These are phyloP conservation scores for Caenorhabditis elegans DNA, from an alignment of 1,140 invertebrate species.

Conservation along the genomic window DNA sequence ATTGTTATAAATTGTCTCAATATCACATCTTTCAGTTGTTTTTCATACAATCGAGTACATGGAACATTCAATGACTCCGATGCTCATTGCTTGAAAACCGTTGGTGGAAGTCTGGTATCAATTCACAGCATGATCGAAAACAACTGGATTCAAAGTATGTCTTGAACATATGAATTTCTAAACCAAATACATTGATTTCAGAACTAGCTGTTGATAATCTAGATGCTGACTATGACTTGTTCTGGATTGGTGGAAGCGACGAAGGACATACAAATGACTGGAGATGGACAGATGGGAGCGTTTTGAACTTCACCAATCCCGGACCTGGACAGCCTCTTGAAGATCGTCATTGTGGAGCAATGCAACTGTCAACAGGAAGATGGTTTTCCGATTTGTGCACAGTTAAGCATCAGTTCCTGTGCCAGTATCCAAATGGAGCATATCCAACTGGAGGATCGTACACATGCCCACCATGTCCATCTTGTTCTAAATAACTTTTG, in stretches of 20 bases:
- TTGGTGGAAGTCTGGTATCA: neutral
- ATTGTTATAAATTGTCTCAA: neutral
- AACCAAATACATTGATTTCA: neutral
- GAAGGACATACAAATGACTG: neutral
- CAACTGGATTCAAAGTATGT: constrained; percentile 5
- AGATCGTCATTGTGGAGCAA: neutral
- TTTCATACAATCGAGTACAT: neutral
- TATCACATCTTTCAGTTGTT: neutral
- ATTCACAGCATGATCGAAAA: neutral
- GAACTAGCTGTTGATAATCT: neutral
- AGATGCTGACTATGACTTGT: neutral
- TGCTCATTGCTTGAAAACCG: neutral
- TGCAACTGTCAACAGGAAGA: neutral
- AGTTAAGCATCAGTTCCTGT: neutral
- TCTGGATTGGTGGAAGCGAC: neutral
- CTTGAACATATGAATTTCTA: too few relatives aligned
- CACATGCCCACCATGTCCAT: neutral
- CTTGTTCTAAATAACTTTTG: neutral
- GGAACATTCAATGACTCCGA: neutral
- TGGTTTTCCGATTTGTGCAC: neutral
- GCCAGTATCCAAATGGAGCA: neutral
- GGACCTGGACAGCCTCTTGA: neutral
- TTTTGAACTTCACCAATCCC: neutral
- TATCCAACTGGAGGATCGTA: neutral
- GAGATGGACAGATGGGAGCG: neutral